Base-by-base conservation (phyloP, 1,140 invertebrate species). In the Caenorhabditis tropicalis region DNA sequence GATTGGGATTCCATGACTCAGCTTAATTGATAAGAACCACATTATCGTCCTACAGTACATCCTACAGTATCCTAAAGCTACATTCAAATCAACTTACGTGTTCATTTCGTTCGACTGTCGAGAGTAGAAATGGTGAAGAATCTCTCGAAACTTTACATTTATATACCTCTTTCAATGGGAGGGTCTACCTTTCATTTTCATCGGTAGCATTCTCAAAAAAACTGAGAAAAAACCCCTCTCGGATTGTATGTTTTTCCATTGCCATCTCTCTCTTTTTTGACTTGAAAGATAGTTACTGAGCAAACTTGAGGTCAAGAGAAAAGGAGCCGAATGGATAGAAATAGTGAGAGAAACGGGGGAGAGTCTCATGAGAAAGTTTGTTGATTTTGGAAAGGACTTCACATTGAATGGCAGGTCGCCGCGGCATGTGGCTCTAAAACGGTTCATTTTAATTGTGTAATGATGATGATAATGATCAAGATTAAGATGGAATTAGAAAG, bases 271-370 rank as follows among this genome's bases (percentile, higher is more conserved):
- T n/a, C 56, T 9, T 19, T 10, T 21, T 29, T 4, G 10, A 65
- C 31, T 65, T 36, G 19, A 12, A 5, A 36, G 29, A 24, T 27
- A 74, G 65, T 74, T 43, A 46, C 65, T 74, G 36, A 74, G 65
- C 36, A 74, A 74, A 74, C 65, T 74, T 15, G 65, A 74, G 65
- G 65, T 74, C 65, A 74, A 74, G 65, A 43, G 65, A 74, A 65
- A 36, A 36, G 29, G 19, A 19, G 58, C 31, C 16, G n/a, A 33
- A 70, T 74, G 2, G 10, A 21, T 15, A 46, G 65, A 74, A 74
- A 74, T 43, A 46, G n/a, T 74, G 36, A 27, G 12, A 12, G n/a
- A 12, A 36, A 2, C 9, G 36, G 19, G n/a, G 36, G 58, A 65
- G 58, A 65, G 6, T 10, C 15, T 27, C 21, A 56, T 12, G 6